These are phyloP conservation scores for Trachelus stipa DNA, from an alignment of 2,888 invertebrate species.

Conservation along the genomic window DNA sequence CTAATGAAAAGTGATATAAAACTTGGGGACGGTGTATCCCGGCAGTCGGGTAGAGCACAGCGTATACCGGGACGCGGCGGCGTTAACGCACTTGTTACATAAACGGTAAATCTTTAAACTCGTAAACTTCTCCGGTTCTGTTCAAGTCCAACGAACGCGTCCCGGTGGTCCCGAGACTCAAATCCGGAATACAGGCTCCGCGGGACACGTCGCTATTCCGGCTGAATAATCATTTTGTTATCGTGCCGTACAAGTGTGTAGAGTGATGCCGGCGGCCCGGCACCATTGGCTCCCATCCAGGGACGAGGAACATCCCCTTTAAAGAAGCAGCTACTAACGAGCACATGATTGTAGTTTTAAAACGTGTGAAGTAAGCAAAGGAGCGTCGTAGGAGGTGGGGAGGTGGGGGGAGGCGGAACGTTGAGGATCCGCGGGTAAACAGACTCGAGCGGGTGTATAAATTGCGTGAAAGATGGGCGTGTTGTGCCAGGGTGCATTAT, in stretches of 20 bases:
- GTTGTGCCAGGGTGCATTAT: constrained; percentile 7
- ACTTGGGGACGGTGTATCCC: constrained; percentile 33
- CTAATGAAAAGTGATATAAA: constrained; percentile 52
- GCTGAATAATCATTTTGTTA: too few relatives aligned
- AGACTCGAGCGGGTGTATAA: constrained; percentile 1
- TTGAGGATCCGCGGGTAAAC: too few relatives aligned
- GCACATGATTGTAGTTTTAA: too few relatives aligned
- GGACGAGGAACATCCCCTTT: too few relatives aligned
- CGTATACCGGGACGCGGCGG: constrained; percentile 19
- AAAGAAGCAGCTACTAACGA: too few relatives aligned
- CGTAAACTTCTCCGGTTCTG: constrained; percentile 42
- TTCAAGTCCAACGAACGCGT: constrained; percentile 11
- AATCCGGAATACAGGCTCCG: too few relatives aligned
- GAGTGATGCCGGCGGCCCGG: too few relatives aligned
- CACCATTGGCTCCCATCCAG: too few relatives aligned
- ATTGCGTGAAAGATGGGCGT: constrained; percentile 7
- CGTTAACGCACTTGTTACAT: constrained; percentile 50
- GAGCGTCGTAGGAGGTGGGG: too few relatives aligned
- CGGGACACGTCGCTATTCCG: too few relatives aligned
- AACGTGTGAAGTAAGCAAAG: too few relatives aligned
- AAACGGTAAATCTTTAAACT: constrained; percentile 53
- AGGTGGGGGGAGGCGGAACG: background rate
- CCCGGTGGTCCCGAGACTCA: background rate
- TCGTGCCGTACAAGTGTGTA: too few relatives aligned
- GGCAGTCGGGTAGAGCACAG: background rate